phyloP scores from a whole-genome alignment of 2,797 vertebrate species.

The Periparus ater region DNA sequence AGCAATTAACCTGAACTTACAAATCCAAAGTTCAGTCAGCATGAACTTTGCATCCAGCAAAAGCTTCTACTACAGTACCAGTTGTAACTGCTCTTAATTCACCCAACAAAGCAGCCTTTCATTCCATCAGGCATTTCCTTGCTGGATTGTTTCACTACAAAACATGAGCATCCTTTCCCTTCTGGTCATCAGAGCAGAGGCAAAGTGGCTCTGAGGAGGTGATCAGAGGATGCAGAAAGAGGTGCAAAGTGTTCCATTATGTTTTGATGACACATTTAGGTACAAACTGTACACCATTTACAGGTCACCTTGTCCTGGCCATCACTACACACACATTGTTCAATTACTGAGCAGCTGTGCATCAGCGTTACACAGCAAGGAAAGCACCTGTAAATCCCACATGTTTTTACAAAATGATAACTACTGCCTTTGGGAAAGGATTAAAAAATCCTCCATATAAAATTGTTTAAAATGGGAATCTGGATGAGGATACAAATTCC shows the following conservation, averaged over 20 bases:
- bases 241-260: neutral
- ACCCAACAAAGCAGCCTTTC: neutral
- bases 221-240: neutral
- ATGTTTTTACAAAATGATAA: neutral
- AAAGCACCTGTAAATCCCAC: neutral
- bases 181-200: neutral
- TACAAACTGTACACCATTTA: neutral
- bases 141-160: neutral
- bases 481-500: neutral
- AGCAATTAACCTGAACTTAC: neutral
- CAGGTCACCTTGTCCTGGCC: neutral
- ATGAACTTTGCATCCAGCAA: neutral
- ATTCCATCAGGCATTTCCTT: neutral
- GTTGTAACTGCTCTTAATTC: neutral
- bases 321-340: neutral
- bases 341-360: neutral
- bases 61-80: neutral
- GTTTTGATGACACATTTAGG: neutral
- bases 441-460: neutral
- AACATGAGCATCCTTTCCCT: neutral
- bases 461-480: neutral
- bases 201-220: neutral
- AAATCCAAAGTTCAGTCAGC: neutral
- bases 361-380: neutral
- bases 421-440: neutral